Evolutionary conservation across 2,888 invertebrate genomes (phyloP), one percentile per base, ranked within the genome.

Genomic region (Rotaria magnacalcarata): DNA sequence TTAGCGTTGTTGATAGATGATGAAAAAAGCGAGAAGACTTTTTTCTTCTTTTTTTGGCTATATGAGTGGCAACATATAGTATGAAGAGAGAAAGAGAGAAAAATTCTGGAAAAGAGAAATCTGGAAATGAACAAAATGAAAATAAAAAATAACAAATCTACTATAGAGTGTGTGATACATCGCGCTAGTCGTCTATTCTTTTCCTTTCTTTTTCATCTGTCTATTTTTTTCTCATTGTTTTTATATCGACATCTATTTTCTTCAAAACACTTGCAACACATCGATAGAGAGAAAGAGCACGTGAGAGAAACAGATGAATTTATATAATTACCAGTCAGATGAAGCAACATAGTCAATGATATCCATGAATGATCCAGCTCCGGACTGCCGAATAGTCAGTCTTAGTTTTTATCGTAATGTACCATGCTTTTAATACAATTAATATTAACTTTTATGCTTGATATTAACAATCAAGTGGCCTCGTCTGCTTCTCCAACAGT

Each of bases 111-210:
- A 27, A 67, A 67, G 16, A 67, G 41, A 67, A 67, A 67, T 67
- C 34, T 67, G 67, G 67, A 67, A 67, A 67, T 67, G 67, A 67
- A 67, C 67, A 67, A 67, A 34, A 27, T 41, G 34, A 41, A 67
- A 67, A 67, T 41, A 41, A 54, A 67, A 67, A 67, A 67, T 67
- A 67, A 67, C 67, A 67, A 67, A 67, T 67, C 67, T 34, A 19
- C 34, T 19, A 67, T 2, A 34, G 14, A 67, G 19, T 67, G 34
- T 34, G 67, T 67, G 27, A 67, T 67, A 67, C 34, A 67, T 67
- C 67, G 34, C 24, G 7, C 27, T 7, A 19, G 14, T 67, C 67
- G 67, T 67, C 67, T 41, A 5, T 67, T 27, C 19, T 67, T 67
- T 67, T 34, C 34, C 34, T 41, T 67, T 67, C 67, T 67, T 67